These are phyloP conservation scores for Oligia latruncula DNA, from an alignment of 2,888 invertebrate genomes.

Conservation along the genomic window DNA sequence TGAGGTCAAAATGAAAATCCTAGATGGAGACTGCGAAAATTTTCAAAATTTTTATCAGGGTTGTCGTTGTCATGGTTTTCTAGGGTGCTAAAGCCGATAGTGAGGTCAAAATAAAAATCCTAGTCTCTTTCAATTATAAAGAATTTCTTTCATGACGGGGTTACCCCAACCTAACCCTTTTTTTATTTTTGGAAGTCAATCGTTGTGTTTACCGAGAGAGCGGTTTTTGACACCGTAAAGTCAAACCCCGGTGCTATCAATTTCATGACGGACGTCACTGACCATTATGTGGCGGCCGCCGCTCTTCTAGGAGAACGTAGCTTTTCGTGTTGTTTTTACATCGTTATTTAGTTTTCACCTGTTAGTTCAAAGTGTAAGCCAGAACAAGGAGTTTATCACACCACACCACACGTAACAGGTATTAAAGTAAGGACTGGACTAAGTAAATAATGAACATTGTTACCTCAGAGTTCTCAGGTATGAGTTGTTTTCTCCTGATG, in stretches of 20 bases:
- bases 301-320: background rate
- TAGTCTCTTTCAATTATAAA: too few relatives aligned
- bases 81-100: too few relatives aligned
- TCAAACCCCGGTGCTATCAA: background rate
- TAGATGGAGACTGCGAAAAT: too few relatives aligned
- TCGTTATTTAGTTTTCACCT: background rate
- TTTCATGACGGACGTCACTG: background rate
- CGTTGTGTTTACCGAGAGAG: background rate
- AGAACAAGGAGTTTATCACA: background rate
- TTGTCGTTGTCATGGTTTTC: background rate
- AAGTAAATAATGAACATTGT: slow-evolving; percentile 12
- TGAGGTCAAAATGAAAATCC: too few relatives aligned
- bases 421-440: background rate
- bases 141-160: too few relatives aligned
- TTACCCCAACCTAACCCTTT: background rate
- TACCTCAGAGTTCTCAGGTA: slow-evolving; percentile 80
- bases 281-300: background rate
- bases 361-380: background rate
- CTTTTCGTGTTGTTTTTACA: too few relatives aligned
- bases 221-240: background rate
- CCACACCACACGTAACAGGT: background rate
- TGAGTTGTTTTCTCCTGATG: slow-evolving; percentile 72
- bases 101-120: too few relatives aligned
- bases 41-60: too few relatives aligned
- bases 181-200: background rate